Percentiles rank a stretch among this genome's conserved stretches.
These are phyloP conservation scores for Sapajus apella DNA, from an alignment of 2,113 vertebrate species.

Conservation along the genomic window DNA sequence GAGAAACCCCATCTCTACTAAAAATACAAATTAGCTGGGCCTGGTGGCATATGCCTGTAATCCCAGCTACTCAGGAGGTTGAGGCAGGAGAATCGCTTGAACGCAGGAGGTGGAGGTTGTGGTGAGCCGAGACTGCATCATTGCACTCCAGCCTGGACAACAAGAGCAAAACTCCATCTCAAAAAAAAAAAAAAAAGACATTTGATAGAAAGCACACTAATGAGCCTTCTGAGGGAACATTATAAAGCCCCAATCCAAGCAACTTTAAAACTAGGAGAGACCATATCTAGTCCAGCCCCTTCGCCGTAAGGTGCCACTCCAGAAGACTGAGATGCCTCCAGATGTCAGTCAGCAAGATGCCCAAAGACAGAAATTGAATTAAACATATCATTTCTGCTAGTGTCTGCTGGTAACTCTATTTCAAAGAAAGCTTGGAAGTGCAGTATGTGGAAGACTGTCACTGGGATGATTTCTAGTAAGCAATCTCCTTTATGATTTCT, in stretches of 20 bases:
- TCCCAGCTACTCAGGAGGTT: no score
- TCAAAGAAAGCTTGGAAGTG: not conserved
- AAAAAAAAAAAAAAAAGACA: not conserved
- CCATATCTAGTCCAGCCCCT: not conserved
- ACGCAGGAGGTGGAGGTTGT: no score
- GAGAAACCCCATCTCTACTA: no score
- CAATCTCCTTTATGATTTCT: not conserved
- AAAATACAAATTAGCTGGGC: no score
- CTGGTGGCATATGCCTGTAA: no score
- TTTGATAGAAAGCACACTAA: not conserved
- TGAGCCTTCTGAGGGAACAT: not conserved
- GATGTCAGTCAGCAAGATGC: not conserved
- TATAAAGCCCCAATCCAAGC: not conserved
- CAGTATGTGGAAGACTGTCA: not conserved
- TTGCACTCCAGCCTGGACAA: no score
- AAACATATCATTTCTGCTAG: not conserved
- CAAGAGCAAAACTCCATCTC: no score
- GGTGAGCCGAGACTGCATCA: no score
- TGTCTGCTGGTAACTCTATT: not conserved
- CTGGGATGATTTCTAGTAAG: not conserved
- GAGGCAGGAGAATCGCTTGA: no score
- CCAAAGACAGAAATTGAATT: conserved; percentile 10
- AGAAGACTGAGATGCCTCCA: not conserved
- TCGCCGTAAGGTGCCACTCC: not conserved
- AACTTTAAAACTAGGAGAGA: not conserved